Evolutionary conservation across 2,888 invertebrate species (phyloP).

Genomic region (Orthosia incerta): DNA sequence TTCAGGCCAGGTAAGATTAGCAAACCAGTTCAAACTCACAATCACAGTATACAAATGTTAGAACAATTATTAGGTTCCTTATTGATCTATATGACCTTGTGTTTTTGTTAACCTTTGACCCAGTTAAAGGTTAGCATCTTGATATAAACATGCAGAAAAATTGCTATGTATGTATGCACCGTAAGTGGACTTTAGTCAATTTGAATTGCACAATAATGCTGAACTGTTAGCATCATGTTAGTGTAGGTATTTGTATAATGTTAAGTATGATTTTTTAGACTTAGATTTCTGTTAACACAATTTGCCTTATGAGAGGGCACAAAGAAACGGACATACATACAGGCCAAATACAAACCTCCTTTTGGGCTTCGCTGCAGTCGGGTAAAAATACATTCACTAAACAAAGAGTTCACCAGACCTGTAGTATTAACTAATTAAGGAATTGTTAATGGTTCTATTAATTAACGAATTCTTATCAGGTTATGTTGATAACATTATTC

Average conservation of each 20-base stretch:
- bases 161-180: conserved; percentile 7
- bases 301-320: background rate
- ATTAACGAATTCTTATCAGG: conserved; percentile 22
- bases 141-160: background rate
- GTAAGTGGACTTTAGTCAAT: background rate
- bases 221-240: background rate
- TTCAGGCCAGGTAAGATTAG: conserved; percentile 75
- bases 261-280: background rate
- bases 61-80: background rate
- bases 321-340: no score
- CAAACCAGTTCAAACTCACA: background rate
- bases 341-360: no score
- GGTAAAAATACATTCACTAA: background rate
- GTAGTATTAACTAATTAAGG: background rate
- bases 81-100: conserved; percentile 33
- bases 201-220: conserved; percentile 4
- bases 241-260: background rate
- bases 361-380: no score
- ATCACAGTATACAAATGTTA: background rate
- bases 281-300: background rate
- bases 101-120: conserved; percentile 61
- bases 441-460: background rate
- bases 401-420: background rate
- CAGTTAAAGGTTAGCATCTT: conserved; percentile 30
- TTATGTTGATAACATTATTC: conserved; percentile 6